Conservation (phyloP, 2,888 invertebrate species). For the Drosophila infuscata region DNA sequence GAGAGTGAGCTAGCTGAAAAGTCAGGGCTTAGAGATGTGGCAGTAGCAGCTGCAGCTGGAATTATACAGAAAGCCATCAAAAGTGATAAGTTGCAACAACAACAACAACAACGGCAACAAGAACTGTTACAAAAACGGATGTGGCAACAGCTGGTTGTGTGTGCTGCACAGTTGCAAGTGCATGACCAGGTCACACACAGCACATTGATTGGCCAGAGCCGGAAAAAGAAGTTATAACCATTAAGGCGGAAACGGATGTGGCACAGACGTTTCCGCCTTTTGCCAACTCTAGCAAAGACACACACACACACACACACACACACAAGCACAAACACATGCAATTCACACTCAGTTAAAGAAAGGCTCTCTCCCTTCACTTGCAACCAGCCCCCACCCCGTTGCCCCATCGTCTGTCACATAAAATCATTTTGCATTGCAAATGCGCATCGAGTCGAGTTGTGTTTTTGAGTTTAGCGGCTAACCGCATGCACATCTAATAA, state of each 20-base stretch:
- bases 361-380: slow-evolving; percentile 5
- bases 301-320: slow-evolving; percentile 6
- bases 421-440: slow-evolving; percentile 73
- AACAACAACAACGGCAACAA: slow-evolving; percentile 22
- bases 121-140: slow-evolving; percentile 23
- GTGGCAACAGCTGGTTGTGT: slow-evolving; percentile 54
- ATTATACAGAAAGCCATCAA: slow-evolving; percentile 38
- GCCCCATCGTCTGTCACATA: slow-evolving; percentile 53
- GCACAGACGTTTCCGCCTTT: slow-evolving; percentile 72
- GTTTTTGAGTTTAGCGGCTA: slow-evolving; percentile 42
- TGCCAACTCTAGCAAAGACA: slow-evolving; percentile 29
- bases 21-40: slow-evolving; percentile 31
- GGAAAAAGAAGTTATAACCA: slow-evolving; percentile 77
- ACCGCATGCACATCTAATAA: slow-evolving; percentile 71
- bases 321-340: slow-evolving; percentile 32
- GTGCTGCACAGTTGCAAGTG: slow-evolving; percentile 31
- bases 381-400: background rate
- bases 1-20: slow-evolving; percentile 7
- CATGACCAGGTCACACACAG: slow-evolving; percentile 53
- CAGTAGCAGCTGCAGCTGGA: slow-evolving; percentile 45
- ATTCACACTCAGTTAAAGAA: slow-evolving; percentile 47
- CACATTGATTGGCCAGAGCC: slow-evolving; percentile 71
- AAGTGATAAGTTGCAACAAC: slow-evolving; percentile 59
- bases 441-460: slow-evolving; percentile 24
- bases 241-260: slow-evolving; percentile 76